Evolutionary conservation across 2,113 vertebrate species (phyloP), one percentile per base, ranked within the genome.

Genomic region (Eretmochelys imbricata): DNA sequence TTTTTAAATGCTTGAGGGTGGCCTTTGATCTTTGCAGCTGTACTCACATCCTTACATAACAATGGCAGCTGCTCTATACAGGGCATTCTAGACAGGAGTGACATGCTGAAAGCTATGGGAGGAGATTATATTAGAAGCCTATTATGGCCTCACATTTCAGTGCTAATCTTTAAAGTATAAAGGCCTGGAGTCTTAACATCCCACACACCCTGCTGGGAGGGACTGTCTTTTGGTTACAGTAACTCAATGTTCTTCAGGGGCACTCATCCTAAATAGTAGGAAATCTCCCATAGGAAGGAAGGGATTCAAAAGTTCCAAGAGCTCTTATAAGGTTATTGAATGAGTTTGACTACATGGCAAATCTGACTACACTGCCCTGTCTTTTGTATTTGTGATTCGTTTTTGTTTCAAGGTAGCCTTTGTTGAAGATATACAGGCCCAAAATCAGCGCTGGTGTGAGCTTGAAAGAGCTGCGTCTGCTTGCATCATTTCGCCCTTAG

Each of bases 11-110:
- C 57, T 62, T 62, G 27, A 62, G 12, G 65, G 35, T 72, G 19
- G 65, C 90, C 96, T 97, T 96, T 97, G 94, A 97, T 96, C 95
- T 95, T 80, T 9, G 35, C 81, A 95, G 79, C 83, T 94, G 88
- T 94, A 93, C 95, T 86, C 84, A 94, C 96, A 78, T 86, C 27
- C 49, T 96, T 95, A 90, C 80, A 69, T 94, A 90, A 94, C 55
- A 93, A 11, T 62, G 76, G 80, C 90, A 93, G 85, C 91, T 79
- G 0, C 94, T 89, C 53, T 0, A 0, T 79, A 57, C 79, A 27
- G 16, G 79, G 57, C 84, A 85, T 79, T 89, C 65, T 50, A 65
- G 94, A 97, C 95, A 81, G 83, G 96, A 31, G 96, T 97, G 97
- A 96, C 95, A 87, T 10, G 81, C 91, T 27, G 49, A 96, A 97